A percentile compares a stretch with the other conserved stretches of the same genome.
Conservation (phyloP, 2,888 invertebrate genomes). For the Zaprionus lineosus region DNA sequence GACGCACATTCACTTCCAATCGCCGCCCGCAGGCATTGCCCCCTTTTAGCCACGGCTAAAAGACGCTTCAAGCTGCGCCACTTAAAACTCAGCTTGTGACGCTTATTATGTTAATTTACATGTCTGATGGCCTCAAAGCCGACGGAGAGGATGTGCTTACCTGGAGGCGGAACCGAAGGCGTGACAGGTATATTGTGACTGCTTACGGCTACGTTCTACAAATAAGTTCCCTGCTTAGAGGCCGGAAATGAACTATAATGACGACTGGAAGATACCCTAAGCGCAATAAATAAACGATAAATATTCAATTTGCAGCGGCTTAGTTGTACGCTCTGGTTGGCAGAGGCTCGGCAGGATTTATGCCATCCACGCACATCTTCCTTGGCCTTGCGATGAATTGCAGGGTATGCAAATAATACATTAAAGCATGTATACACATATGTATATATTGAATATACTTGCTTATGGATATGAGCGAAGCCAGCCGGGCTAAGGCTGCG, state of each 20-base stretch:
- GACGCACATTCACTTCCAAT: too few species aligned
- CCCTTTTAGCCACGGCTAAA: constrained; percentile 9
- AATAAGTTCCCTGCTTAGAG: constrained; percentile 54
- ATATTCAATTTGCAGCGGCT: too few species aligned
- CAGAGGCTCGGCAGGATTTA: too few species aligned
- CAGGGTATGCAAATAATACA: constrained; percentile 5
- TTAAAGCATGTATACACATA: constrained; percentile 2
- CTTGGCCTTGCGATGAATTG: too few species aligned
- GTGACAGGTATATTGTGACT: constrained; percentile 22
- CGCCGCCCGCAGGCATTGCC: too few species aligned
- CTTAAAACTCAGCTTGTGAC: constrained; percentile 45
- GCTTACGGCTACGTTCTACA: constrained; percentile 50
- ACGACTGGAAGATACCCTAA: too few species aligned
- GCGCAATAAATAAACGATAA: constrained; percentile 35
- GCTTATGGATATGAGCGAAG: constrained; percentile 35
- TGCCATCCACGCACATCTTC: too few species aligned
- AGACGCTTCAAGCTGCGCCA: constrained; percentile 54
- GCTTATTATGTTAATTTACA: constrained; percentile 72
- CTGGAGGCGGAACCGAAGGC: constrained; percentile 12
- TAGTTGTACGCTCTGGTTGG: too few species aligned
- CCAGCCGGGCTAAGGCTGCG: constrained; percentile 27
- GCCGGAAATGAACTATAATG: too few species aligned
- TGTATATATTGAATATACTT: neutral
- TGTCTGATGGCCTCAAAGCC: constrained; percentile 60
- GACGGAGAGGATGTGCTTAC: constrained; percentile 11